Conservation (phyloP, 2,888 invertebrate genomes). For the Hesperia comma region DNA sequence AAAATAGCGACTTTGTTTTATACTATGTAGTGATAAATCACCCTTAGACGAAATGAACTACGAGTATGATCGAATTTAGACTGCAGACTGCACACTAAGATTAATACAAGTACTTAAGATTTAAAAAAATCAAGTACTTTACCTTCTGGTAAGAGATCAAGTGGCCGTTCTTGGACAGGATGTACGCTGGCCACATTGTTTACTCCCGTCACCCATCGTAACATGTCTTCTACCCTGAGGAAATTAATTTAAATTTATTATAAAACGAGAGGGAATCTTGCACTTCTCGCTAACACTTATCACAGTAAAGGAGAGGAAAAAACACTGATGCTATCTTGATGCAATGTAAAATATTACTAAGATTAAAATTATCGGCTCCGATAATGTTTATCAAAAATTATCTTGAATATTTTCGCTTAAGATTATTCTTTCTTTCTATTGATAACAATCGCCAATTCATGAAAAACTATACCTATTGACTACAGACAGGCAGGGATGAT, state of each 20-base stretch:
- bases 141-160: conserved; percentile 81
- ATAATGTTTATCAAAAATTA: conserved; percentile 1
- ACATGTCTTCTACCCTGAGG: conserved; percentile 78
- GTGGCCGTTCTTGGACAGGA: conserved; percentile 73
- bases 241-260: neutral
- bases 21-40: too few species aligned
- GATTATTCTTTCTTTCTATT: too few species aligned
- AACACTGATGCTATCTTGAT: neutral
- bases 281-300: neutral
- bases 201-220: conserved; percentile 79
- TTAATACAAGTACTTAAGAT: neutral
- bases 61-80: too few species aligned
- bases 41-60: too few species aligned
- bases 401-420: neutral
- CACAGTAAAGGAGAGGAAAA: neutral
- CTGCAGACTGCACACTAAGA: too few species aligned
- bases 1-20: too few species aligned
- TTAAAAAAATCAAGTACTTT: conserved; percentile 15
- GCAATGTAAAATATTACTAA: neutral
- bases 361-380: neutral
- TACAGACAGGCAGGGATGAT: too few species aligned
- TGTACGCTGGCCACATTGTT: conserved; percentile 74
- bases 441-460: too few species aligned
- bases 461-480: too few species aligned
- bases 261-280: neutral